These are phyloP conservation scores for Diuraphis noxia DNA, from an alignment of 1,140 invertebrate species.

Conservation along the genomic window DNA sequence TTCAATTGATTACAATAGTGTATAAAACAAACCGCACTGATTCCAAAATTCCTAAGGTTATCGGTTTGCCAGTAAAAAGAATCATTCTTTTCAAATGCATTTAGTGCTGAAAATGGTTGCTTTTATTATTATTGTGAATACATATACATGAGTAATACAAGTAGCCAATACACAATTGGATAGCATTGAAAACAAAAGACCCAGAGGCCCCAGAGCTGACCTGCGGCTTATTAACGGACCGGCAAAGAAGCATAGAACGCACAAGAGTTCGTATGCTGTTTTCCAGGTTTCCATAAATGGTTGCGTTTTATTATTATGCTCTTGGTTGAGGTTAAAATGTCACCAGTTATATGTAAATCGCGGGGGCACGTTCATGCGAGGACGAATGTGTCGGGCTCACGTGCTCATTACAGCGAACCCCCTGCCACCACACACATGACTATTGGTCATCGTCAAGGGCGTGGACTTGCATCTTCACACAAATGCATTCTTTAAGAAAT, in stretches of 20 bases:
- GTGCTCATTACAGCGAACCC: conserved; percentile 28
- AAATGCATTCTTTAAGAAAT: neutral
- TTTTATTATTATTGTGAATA: conserved; percentile 38
- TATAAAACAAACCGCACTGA: neutral
- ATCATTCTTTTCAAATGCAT: neutral
- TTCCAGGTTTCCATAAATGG: conserved; percentile 50
- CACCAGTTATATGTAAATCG: conserved; percentile 48
- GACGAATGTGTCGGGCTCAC: conserved; percentile 41
- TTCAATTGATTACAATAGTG: neutral
- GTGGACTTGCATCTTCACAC: conserved; percentile 41
- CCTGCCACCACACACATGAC: neutral
- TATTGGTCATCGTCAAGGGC: conserved; percentile 20
- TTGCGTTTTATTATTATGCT: conserved; percentile 47
- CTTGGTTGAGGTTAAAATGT: conserved; percentile 43
- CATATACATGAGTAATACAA: conserved; percentile 47
- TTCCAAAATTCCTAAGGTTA: neutral
- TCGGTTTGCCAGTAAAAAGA: neutral
- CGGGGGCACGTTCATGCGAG: conserved; percentile 19
- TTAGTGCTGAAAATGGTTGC: neutral
- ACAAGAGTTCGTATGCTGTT: conserved; percentile 1
- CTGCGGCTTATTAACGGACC: conserved; percentile 46
- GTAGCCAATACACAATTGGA: conserved; percentile 51
- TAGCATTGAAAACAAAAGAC: conserved; percentile 50
- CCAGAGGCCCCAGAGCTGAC: conserved; percentile 21
- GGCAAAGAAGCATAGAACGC: neutral